Percentiles rank a stretch among this genome's conserved stretches.
Conservation (phyloP, 2,113 vertebrate species). For the Jacana jacana region DNA sequence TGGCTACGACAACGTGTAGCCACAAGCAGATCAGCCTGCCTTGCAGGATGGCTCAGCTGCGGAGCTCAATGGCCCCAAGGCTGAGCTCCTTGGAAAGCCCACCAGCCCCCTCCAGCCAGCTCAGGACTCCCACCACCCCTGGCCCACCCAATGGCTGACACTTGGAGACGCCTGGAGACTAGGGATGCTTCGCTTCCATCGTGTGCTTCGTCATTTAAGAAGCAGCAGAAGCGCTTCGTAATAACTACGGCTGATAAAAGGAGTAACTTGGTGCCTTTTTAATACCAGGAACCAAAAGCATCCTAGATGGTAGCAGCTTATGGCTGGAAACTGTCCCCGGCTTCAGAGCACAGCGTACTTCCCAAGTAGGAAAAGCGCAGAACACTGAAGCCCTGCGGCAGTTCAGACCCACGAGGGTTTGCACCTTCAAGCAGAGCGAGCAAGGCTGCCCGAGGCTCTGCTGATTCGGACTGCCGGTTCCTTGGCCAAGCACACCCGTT, state of each 20-base stretch:
- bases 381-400: slow-evolving; percentile 1
- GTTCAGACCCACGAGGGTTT: not conserved
- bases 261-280: slow-evolving; percentile 52
- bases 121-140: not conserved
- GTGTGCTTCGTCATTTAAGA: fast-evolving
- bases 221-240: not conserved
- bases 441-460: not conserved
- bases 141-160: fast-evolving
- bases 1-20: not conserved
- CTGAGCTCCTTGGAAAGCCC: not conserved
- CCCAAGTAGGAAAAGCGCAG: not conserved
- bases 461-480: not conserved
- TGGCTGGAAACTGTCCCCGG: not conserved
- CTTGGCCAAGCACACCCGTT: not conserved
- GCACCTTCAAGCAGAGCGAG: not conserved
- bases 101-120: not conserved
- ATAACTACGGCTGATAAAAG: slow-evolving; percentile 10
- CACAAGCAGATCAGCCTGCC: not conserved
- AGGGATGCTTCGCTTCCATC: not conserved
- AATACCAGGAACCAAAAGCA: slow-evolving; percentile 30
- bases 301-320: slow-evolving; percentile 17
- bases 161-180: not conserved
- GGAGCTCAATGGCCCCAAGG: not conserved
- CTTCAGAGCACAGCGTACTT: not conserved
- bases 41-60: not conserved